Evolutionary conservation across 2,113 vertebrate species (phyloP).

Genomic region (Struthio camelus): DNA sequence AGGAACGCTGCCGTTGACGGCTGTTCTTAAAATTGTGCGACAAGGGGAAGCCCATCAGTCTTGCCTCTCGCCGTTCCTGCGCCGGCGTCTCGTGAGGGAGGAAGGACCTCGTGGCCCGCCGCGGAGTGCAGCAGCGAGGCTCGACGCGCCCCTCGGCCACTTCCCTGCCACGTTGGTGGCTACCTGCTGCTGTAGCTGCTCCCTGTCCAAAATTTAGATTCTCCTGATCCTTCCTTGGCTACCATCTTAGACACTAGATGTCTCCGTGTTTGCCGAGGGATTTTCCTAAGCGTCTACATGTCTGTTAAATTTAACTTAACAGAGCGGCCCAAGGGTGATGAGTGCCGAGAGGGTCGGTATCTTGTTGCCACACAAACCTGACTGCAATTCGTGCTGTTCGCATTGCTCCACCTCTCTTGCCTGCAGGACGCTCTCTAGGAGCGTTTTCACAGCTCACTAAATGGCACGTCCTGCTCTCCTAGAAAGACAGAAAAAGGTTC

Average conservation of each 20-base stretch:
- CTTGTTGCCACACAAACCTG: neutral
- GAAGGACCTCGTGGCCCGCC: rapidly evolving
- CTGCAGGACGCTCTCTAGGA: too few species aligned
- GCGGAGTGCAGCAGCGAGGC: rapidly evolving
- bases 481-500: rapidly evolving
- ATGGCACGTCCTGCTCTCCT: rapidly evolving
- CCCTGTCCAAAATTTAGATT: neutral
- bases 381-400: rapidly evolving
- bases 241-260: rapidly evolving
- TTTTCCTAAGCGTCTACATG: rapidly evolving
- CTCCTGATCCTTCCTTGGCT: rapidly evolving
- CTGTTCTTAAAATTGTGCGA: neutral
- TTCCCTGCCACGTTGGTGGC: rapidly evolving
- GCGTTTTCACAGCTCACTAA: rapidly evolving
- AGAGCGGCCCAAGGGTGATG: neutral
- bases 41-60: neutral
- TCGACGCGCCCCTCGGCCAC: rapidly evolving
- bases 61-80: neutral
- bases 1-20: neutral
- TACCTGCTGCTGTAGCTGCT: neutral
- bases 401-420: neutral
- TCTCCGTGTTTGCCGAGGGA: rapidly evolving
- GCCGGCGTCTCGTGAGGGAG: rapidly evolving
- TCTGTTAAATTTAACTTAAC: neutral
- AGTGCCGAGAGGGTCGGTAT: neutral